phyloP scores from a whole-genome alignment of 2,888 invertebrate species.

The Mythimna albipuncta region DNA sequence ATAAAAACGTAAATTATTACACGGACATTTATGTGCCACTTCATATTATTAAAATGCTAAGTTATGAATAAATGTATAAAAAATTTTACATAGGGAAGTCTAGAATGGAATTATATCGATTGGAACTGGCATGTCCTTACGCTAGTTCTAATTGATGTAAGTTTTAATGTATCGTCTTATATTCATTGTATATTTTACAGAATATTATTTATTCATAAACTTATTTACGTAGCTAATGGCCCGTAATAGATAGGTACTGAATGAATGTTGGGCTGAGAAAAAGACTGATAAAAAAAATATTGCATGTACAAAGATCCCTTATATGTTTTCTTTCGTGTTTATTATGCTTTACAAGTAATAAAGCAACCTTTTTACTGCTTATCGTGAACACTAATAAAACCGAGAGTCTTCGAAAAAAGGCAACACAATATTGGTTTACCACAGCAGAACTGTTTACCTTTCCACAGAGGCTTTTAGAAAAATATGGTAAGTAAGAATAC shows the following conservation, averaged over 20 bases:
- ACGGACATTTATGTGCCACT: neutral
- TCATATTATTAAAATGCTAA: neutral
- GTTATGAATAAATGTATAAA: neutral
- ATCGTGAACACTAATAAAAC: neutral
- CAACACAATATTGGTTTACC: neutral
- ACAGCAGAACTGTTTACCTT: neutral
- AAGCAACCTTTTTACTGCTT: neutral
- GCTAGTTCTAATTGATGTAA: neutral
- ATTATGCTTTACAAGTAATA: neutral
- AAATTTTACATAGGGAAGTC: neutral
- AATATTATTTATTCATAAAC: conserved; percentile 12
- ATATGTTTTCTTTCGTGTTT: neutral
- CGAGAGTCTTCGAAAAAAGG: neutral
- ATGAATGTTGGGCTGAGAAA: too few relatives aligned
- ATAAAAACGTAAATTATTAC: neutral
- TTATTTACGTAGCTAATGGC: neutral
- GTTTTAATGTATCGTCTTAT: neutral
- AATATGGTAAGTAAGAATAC: neutral
- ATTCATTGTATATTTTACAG: neutral
- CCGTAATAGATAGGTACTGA: neutral
- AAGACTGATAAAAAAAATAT: too few relatives aligned
- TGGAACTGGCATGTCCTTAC: too few relatives aligned
- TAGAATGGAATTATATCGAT: neutral
- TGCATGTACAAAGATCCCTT: neutral
- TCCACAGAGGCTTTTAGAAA: conserved; percentile 3